A percentile compares a stretch with the other conserved stretches of the same genome.
phyloP scores from a whole-genome alignment of 1,140 invertebrate genomes.

The Helicoverpa zea region DNA sequence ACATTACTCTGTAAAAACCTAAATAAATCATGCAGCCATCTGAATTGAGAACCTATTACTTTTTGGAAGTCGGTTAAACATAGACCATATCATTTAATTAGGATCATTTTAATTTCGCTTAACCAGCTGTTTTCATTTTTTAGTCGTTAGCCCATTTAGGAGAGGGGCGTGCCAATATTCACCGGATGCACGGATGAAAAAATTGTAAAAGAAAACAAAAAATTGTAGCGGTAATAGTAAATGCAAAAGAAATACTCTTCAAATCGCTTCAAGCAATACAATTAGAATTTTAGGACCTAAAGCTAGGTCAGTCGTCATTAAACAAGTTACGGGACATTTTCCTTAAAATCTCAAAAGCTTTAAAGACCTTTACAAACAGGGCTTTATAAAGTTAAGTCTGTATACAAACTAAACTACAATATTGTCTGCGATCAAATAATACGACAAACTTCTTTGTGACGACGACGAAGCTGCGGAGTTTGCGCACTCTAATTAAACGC shows the following conservation, averaged over 20 bases:
- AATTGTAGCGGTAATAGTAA: too few species aligned
- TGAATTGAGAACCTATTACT: too few species aligned
- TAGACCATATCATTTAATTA: too few species aligned
- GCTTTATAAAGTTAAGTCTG: conserved; percentile 30
- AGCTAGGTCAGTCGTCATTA: neutral
- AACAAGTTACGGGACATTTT: neutral
- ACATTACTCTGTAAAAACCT: too few species aligned
- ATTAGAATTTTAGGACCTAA: neutral
- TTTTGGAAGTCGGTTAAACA: neutral
- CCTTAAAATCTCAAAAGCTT: neutral
- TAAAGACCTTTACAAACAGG: neutral
- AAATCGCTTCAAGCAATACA: too few species aligned
- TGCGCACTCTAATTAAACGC: conserved; percentile 56
- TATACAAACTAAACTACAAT: conserved; percentile 36
- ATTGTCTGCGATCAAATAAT: conserved; percentile 32
- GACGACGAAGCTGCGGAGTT: conserved; percentile 3
- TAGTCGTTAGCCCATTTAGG: neutral
- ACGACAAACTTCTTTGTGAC: conserved; percentile 15
- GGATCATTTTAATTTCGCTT: too few species aligned
- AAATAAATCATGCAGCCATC: too few species aligned
- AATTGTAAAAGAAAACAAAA: neutral
- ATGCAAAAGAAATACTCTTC: too few species aligned
- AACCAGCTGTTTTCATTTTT: neutral
- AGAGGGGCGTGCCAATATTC: neutral
- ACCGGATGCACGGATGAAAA: neutral